phyloP scores from a whole-genome alignment of 2,113 vertebrate genomes.

The Eudyptes chrysolophus region DNA sequence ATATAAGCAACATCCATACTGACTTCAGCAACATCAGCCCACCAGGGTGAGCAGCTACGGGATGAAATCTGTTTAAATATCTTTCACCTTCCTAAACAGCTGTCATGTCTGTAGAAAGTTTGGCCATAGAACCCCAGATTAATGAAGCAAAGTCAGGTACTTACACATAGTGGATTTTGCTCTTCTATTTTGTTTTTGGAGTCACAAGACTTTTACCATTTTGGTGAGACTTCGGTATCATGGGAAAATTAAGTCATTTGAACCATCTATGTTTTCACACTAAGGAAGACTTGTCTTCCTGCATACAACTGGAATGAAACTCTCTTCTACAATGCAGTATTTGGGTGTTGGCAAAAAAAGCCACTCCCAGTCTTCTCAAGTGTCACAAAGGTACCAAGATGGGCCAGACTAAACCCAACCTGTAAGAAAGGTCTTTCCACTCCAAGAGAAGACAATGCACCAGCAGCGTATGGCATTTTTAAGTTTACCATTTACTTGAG shows the following conservation, averaged over 20 bases:
- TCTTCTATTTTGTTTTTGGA: neutral
- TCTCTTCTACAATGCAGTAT: neutral
- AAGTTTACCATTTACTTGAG: neutral
- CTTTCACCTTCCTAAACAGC: neutral
- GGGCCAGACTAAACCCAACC: neutral
- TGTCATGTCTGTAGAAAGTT: neutral
- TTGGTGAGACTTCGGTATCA: neutral
- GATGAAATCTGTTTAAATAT: neutral
- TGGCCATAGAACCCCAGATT: neutral
- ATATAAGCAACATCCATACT: neutral
- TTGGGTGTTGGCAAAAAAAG: neutral
- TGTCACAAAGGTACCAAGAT: neutral
- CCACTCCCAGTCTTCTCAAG: neutral
- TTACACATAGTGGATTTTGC: neutral
- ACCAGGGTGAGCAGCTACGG: neutral
- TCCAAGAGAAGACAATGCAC: neutral
- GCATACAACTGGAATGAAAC: neutral
- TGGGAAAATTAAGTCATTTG: neutral
- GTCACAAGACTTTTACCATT: neutral
- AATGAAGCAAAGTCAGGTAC: neutral
- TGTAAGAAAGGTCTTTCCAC: neutral
- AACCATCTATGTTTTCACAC: neutral
- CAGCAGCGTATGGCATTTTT: fast-evolving
- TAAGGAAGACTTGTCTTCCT: neutral
- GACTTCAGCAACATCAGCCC: neutral